These are phyloP conservation scores for Crypturellus tataupa DNA, from an alignment of 2,797 vertebrate genomes.

Conservation along the genomic window DNA sequence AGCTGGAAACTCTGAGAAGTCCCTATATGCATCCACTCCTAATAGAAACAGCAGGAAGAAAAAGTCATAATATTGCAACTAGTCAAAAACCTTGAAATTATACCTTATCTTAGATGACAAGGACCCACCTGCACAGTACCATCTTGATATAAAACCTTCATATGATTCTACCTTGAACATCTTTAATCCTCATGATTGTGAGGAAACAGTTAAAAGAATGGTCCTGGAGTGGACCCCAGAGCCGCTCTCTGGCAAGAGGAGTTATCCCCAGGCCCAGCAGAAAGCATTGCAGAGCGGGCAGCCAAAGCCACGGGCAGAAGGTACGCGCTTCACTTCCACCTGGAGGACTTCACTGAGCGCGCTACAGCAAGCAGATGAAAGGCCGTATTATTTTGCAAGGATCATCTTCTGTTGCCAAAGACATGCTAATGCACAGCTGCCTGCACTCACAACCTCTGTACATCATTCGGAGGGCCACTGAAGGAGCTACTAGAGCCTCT, in stretches of 20 bases:
- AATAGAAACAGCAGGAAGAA: background rate
- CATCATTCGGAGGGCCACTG: background rate
- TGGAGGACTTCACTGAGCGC: background rate
- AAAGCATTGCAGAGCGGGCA: background rate
- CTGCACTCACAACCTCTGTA: background rate
- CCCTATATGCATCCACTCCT: background rate
- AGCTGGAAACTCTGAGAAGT: background rate
- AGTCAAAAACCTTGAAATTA: background rate
- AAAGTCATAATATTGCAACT: background rate
- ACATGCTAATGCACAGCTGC: background rate
- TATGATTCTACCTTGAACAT: background rate
- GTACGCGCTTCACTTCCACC: background rate
- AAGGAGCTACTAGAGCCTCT: background rate
- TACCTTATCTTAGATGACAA: background rate
- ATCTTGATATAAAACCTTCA: background rate
- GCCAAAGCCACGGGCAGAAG: background rate
- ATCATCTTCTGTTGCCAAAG: background rate
- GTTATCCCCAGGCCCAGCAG: background rate
- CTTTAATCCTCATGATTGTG: background rate
- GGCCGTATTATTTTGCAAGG: background rate
- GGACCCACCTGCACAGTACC: background rate
- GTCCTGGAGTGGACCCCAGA: background rate
- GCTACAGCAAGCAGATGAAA: background rate
- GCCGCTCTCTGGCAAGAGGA: background rate
- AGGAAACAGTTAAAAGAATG: background rate